Evolutionary conservation across 2,797 vertebrate genomes (phyloP), one percentile per base, ranked within the genome.

Genomic region (Tenualosa thibaudeaui): DNA sequence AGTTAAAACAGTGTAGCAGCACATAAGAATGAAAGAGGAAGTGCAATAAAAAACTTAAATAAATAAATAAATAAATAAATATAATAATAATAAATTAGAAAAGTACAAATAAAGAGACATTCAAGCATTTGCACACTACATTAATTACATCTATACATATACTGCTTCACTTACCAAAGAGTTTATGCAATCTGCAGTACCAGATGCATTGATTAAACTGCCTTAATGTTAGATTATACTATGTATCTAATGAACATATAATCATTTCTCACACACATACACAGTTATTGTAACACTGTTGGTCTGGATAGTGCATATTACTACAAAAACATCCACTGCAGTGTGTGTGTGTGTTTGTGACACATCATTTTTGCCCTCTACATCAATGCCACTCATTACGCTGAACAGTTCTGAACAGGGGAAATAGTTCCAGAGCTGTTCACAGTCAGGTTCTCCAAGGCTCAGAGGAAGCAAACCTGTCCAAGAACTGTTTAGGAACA

Each of bases 271-370:
- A 75, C 68, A 75, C 17, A 22, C 68, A 75, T 19, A 1, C 15
- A 75, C 68, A 75, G 3, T 31, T 78, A 31, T 31, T 31, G 31
- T 31, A 78, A 78, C 40, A 78, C 71, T 78, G 71, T 46, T 78
- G 37, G 17, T 78, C 40, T 43, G 40, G 17, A 22, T 78, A 78
- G 71, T 78, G 40, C 71, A 78, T 9, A 51, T 22, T 3, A 17
- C 31, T 78, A 46, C 37, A 5, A 22, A 46, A 46, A 78, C 17
- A 78, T 12, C 22, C 15, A 7, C 17, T 78, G 40, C 19, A 46
- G 17, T 43, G 13, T 75, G 15, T 75, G 37, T 15, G 37, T 43
- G 31, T 75, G 19, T 75, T 15, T 19, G 68, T 43, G 68, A 51
- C 7, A 37, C 15, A 43, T 19, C 4, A 17, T 8, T 78, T 46